Base-by-base conservation (phyloP, 2,888 invertebrate genomes). In the Macrosoma leucophasiata region DNA sequence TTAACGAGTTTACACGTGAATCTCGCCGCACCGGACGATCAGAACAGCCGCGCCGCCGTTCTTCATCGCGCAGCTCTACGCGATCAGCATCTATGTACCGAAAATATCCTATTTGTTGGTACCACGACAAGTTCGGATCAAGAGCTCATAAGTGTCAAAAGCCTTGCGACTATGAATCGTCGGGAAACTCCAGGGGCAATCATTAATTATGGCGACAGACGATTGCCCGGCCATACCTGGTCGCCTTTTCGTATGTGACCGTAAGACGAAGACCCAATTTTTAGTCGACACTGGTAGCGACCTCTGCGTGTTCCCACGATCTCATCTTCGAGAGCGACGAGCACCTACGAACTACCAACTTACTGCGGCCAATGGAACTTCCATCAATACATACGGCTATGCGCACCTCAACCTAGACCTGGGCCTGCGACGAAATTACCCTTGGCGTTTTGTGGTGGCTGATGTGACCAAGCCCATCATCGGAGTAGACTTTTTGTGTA, bases 401-500 rank as follows among this genome's bases (percentile, higher is more conserved):
- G 2, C 9, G 4, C 3, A 3, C 10, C 21, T 3, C 4, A 21
- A 9, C 21, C 2, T 21, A 9, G 21, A 9, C 10, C 21, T 9
- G 9, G 9, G 21, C 21, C 7, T 9, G 21, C 9, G 10, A 7
- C 21, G 4, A 4, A 4, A 10, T 21, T n/a, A 8, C 20, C n/a
- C 20, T 20, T 20, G 3, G 3, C 20, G 9, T 3, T 9, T 21
- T 21, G 21, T 21, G 21, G 10, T 21, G 9, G 21, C 6, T 0
- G 53, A 62, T 18, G 52, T 60, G 0, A 32, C 52, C 1, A 50
- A 44, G 14, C 54, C 62, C 0, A 62, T 64, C 7, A 58, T 63
- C n/a, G 55, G 58, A 1, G 57, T 48, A 3, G 21, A 9, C 20
- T 20, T 7, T 4, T 7, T 9, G 8, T 4, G 10, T 21, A 7